Base-by-base conservation (phyloP, 2,797 vertebrate genomes). In the Spatula clypeata region DNA sequence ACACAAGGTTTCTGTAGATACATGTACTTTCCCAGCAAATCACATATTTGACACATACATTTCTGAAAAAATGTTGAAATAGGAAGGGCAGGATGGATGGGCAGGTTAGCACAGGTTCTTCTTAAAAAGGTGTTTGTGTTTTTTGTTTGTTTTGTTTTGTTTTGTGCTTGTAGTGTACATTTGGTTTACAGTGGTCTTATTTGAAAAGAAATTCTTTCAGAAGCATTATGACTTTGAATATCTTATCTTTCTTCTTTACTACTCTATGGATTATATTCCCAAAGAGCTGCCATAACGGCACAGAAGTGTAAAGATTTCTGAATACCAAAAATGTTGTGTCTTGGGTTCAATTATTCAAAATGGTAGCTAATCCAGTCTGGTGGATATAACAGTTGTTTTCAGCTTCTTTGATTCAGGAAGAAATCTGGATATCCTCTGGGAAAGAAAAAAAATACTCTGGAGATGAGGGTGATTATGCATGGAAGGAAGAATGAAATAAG, bases 91-190 rank as follows among this genome's bases (percentile, higher is more conserved):
- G 9, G 6, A 2, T 44, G 23, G 13, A 27, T 57, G 23, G 9
- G 9, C 34, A 77, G 21, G 10, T 8, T 70, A 51, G 17, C 31
- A 66, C 55, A 4, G 0, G 1, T 0, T 21, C 9, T 29, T 80
- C n/a, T 58, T 79, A 27, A 8, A 7, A 23, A 29, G 10, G 16
- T 17, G 16, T 17, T 42, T 42, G 7, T 42, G 16, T 17, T 42
- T 42, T 42, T 42, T 40, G 40, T 40, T 40, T 40, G 40, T 40
- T 40, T 40, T 42, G 24, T 53, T 91, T 47, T 47, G 81, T 60
- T 53, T 86, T 61, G 18, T 44, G 67, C 27, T 27, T n/a, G 4
- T 26, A 44, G 11, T 47, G 32, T 27, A 21, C 9, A 2, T 4
- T 57, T 58, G 14, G 1, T 45, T 86, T 51, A 42, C 11, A 34